These are phyloP conservation scores for Coranthus polyacanthus DNA, from an alignment of 2,797 vertebrate species.

Conservation along the genomic window DNA sequence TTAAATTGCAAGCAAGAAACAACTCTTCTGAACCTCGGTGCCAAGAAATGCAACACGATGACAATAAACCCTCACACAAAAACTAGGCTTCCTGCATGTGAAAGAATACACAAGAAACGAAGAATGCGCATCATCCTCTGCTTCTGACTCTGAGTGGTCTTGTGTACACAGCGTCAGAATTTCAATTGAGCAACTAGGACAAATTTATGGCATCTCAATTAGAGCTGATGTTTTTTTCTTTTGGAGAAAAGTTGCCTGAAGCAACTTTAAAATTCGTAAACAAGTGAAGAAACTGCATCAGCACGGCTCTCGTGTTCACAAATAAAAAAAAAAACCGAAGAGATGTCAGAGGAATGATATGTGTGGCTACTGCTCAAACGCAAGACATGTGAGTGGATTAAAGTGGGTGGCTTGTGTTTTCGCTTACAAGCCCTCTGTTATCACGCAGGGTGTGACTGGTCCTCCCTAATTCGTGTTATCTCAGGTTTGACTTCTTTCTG, in stretches of 20 bases:
- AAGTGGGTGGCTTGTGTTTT: constrained; percentile 4
- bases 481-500: constrained; percentile 42
- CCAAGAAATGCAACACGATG: not conserved
- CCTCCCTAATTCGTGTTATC: constrained; percentile 41
- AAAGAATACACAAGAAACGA: constrained; percentile 1
- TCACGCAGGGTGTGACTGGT: constrained; percentile 20
- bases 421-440: constrained; percentile 20
- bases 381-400: constrained; percentile 22
- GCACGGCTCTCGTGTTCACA: not conserved
- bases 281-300: not conserved
- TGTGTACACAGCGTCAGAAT: not conserved
- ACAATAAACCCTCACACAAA: not conserved
- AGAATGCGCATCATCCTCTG: not conserved
- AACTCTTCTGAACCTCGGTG: constrained; percentile 4
- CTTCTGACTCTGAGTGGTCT: not conserved
- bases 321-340: too few relatives aligned
- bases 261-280: constrained; percentile 6
- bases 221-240: constrained; percentile 5
- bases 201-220: constrained; percentile 13
- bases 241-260: constrained; percentile 15
- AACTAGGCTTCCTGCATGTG: not conserved
- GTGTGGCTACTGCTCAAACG: not conserved
- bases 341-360: not conserved
- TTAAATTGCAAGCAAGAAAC: not conserved
- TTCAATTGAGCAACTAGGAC: not conserved